phyloP scores from a whole-genome alignment of 2,888 invertebrate species.

The Lasioglossum calceatum region DNA sequence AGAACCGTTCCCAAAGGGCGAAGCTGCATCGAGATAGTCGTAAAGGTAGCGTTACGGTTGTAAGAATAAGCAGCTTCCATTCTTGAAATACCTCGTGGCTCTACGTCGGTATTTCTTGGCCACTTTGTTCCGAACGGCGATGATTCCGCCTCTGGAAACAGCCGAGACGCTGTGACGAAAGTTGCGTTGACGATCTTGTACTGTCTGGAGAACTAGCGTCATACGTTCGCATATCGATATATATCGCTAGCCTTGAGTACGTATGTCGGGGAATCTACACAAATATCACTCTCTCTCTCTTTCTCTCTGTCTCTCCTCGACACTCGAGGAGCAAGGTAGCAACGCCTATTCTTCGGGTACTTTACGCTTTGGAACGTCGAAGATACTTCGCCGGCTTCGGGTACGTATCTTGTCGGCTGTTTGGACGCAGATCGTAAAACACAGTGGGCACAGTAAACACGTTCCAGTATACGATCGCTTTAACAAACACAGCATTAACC shows the following conservation, averaged over 20 bases:
- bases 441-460: constrained; percentile 53
- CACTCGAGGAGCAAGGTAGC: not conserved
- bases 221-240: not conserved
- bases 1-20: constrained; percentile 51
- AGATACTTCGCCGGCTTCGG: constrained; percentile 30
- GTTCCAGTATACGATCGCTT: constrained; percentile 46
- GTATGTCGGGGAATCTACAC: constrained; percentile 18
- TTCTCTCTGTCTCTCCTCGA: not conserved
- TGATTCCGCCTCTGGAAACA: constrained; percentile 13
- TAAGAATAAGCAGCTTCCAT: constrained; percentile 40
- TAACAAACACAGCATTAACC: constrained; percentile 68
- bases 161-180: not conserved
- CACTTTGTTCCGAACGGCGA: constrained; percentile 37
- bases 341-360: constrained; percentile 26
- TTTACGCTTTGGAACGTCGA: constrained; percentile 30
- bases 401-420: constrained; percentile 50
- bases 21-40: constrained; percentile 47
- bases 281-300: not conserved
- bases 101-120: constrained; percentile 32
- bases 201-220: not conserved
- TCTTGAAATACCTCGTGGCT: constrained; percentile 41
- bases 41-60: constrained; percentile 52
- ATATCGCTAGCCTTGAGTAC: not conserved
- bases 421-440: constrained; percentile 70
- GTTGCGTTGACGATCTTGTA: constrained; percentile 23